Percentiles rank a stretch among this genome's conserved stretches.
Conservation (phyloP, 2,113 vertebrate genomes). For the Anoplopoma fimbria region DNA sequence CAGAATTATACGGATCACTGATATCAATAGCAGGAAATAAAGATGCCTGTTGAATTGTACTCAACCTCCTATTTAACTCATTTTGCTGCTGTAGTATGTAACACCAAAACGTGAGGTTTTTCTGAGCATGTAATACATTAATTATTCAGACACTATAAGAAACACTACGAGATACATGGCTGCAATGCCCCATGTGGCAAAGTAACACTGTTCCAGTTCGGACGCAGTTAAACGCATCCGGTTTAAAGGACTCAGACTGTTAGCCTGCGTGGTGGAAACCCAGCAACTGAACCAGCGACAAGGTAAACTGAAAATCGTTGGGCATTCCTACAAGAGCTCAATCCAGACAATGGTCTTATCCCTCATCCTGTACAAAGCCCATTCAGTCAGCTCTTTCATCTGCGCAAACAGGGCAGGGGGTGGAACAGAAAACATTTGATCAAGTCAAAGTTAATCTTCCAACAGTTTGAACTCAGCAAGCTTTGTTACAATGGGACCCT, state of each 20-base stretch:
- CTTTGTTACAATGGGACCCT: constrained; percentile 29
- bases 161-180: neutral
- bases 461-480: constrained; percentile 54
- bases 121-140: neutral
- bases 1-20: neutral
- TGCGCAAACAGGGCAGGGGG: constrained; percentile 49
- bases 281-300: constrained; percentile 23
- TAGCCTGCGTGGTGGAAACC: constrained; percentile 36
- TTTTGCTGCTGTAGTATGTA: neutral
- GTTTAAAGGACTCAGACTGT: constrained; percentile 17
- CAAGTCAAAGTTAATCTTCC: constrained; percentile 70
- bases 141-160: neutral
- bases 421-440: constrained; percentile 63
- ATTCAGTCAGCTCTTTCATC: constrained; percentile 71
- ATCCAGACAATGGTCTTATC: constrained; percentile 69
- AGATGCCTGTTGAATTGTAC: neutral
- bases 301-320: constrained; percentile 51
- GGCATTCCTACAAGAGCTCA: constrained; percentile 48
- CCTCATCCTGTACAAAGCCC: constrained; percentile 65
- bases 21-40: neutral
- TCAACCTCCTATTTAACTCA: neutral
- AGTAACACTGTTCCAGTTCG: neutral
- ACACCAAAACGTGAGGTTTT: neutral
- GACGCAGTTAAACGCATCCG: neutral
- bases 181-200: neutral